A percentile compares a stretch with the other conserved stretches of the same genome.
Evolutionary conservation across 1,140 invertebrate species (phyloP).

Genomic region (Dendrolimus kikuchii): DNA sequence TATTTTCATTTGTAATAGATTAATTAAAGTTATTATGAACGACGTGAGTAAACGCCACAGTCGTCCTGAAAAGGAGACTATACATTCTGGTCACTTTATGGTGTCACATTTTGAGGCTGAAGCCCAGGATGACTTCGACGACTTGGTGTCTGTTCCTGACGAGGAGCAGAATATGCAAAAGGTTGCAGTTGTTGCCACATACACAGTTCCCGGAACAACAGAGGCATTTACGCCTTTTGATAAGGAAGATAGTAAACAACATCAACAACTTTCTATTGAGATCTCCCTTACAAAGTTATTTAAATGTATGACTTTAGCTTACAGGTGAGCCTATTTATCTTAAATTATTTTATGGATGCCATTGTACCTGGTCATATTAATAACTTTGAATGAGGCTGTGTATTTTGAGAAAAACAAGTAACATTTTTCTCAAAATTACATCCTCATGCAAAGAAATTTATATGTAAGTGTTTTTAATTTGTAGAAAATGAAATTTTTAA

Average conservation of each 20-base stretch:
- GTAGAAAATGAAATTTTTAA: no score
- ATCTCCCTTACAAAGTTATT: slow-evolving; percentile 95
- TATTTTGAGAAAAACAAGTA: no score
- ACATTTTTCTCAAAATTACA: no score
- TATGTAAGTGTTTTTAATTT: no score
- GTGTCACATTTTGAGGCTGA: slow-evolving; percentile 96
- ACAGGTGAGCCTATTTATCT: slow-evolving; percentile 79
- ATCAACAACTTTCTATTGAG: slow-evolving; percentile 88
- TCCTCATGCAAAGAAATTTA: no score
- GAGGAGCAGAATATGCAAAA: slow-evolving; percentile 63
- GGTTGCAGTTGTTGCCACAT: slow-evolving; percentile 60
- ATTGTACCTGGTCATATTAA: no score
- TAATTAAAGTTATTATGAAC: slow-evolving; percentile 42
- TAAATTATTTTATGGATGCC: slow-evolving; percentile 5
- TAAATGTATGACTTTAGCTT: slow-evolving; percentile 96
- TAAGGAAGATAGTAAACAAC: slow-evolving; percentile 66
- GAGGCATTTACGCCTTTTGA: slow-evolving; percentile 52
- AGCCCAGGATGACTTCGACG: slow-evolving; percentile 90
- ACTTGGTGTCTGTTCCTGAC: slow-evolving; percentile 84
- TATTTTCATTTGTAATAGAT: slow-evolving; percentile 13
- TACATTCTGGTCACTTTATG: slow-evolving; percentile 99
- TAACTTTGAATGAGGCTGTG: no score
- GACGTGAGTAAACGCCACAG: slow-evolving; percentile 52
- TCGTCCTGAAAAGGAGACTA: slow-evolving; percentile 78
- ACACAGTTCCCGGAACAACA: slow-evolving; percentile 40